phyloP scores from a whole-genome alignment of 2,888 invertebrate genomes.

The Arrhopalites spinosus region DNA sequence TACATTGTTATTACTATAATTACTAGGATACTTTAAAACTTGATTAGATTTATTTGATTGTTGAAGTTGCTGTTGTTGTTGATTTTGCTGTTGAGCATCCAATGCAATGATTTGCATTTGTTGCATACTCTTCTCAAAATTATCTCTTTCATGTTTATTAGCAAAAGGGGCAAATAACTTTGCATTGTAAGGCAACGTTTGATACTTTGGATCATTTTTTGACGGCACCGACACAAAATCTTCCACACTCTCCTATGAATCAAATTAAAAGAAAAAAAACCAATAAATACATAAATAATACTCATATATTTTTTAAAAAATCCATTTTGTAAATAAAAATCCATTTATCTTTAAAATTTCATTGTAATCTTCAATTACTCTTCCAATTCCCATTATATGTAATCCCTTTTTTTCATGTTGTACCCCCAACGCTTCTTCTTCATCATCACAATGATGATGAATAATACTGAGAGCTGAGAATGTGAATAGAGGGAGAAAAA shows the following conservation, averaged over 20 bases:
- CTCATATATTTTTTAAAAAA: too few species aligned
- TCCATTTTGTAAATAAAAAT: too few species aligned
- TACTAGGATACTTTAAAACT: slow-evolving; percentile 18
- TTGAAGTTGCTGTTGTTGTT: slow-evolving; percentile 43
- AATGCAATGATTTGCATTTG: slow-evolving; percentile 55
- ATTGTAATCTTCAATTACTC: too few species aligned
- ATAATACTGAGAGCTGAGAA: too few species aligned
- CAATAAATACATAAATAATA: background rate
- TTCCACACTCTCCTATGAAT: slow-evolving; percentile 55
- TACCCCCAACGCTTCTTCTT: too few species aligned
- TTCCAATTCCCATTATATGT: too few species aligned
- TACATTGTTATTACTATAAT: slow-evolving; percentile 35
- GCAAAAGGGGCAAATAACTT: slow-evolving; percentile 52
- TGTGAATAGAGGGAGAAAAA: background rate
- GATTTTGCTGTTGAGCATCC: slow-evolving; percentile 56
- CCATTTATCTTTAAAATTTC: too few species aligned
- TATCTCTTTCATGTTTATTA: slow-evolving; percentile 50
- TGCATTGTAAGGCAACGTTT: slow-evolving; percentile 86
- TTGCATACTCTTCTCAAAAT: slow-evolving; percentile 55
- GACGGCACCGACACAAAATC: slow-evolving; percentile 69
- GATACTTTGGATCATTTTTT: slow-evolving; percentile 88
- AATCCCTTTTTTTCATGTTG: too few species aligned
- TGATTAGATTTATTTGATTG: slow-evolving; percentile 38
- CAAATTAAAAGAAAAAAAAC: slow-evolving; percentile 17
- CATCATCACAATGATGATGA: too few species aligned